These are phyloP conservation scores for Eurystomus gularis DNA, from an alignment of 2,113 vertebrate species.

Conservation along the genomic window DNA sequence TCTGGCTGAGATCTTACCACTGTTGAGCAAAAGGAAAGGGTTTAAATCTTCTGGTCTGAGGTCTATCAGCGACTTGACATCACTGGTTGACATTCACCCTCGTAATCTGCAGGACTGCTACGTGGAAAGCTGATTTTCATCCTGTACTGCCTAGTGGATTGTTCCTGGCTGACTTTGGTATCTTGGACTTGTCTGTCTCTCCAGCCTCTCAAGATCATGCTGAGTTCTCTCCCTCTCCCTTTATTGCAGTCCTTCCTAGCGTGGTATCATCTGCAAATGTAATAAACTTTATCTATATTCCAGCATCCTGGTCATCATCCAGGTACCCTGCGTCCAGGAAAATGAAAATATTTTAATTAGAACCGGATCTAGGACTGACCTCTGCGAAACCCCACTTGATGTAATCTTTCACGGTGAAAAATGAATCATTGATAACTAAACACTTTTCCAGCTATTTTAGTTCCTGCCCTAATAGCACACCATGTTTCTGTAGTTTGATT, in stretches of 20 bases:
- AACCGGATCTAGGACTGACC: background rate
- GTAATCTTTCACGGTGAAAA: conserved; percentile 17
- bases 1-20: background rate
- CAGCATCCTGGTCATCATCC: conserved; percentile 42
- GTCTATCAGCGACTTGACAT: background rate
- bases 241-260: background rate
- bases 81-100: background rate
- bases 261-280: conserved; percentile 32
- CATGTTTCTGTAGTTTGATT: background rate
- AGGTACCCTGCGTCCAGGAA: conserved; percentile 7
- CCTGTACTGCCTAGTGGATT: background rate
- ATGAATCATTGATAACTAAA: conserved; percentile 12
- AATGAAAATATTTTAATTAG: conserved; percentile 47
- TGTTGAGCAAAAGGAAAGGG: background rate
- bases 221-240: background rate
- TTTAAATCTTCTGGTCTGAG: background rate
- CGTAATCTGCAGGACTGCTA: background rate
- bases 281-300: conserved; percentile 38
- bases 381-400: conserved; percentile 8
- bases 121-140: background rate
- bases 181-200: background rate
- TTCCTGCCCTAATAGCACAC: background rate
- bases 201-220: background rate
- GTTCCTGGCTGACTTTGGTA: background rate
- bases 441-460: conserved; percentile 10